phyloP scores from a whole-genome alignment of 92 coral and sea anemone genomes.

The Porites divaricata region DNA sequence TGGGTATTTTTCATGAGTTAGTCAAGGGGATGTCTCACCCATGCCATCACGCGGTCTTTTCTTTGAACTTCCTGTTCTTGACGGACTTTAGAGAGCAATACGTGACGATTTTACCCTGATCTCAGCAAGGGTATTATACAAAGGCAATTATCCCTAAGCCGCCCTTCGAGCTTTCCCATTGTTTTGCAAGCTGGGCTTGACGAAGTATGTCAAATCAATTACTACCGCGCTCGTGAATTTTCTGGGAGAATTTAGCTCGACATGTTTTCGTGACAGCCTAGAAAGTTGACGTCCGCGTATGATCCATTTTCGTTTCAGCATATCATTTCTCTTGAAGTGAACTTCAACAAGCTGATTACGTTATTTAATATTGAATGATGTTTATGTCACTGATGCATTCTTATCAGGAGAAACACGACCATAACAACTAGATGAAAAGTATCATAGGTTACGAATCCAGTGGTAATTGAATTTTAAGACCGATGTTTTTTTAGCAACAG shows the following conservation, averaged over 20 bases:
- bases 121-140: slow-evolving; percentile 15
- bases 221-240: slow-evolving; percentile 12
- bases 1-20: neutral
- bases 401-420: neutral
- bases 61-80: slow-evolving; percentile 33
- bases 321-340: slow-evolving; percentile 5
- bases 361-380: slow-evolving; percentile 56
- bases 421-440: slow-evolving; percentile 15
- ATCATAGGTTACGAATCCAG: slow-evolving; percentile 31
- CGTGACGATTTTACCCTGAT: slow-evolving; percentile 21
- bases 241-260: slow-evolving; percentile 30
- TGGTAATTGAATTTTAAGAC: slow-evolving; percentile 26
- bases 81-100: slow-evolving; percentile 8
- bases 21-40: slow-evolving; percentile 8
- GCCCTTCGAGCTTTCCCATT: slow-evolving; percentile 34
- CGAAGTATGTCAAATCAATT: slow-evolving; percentile 44
- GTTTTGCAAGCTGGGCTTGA: slow-evolving; percentile 50
- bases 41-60: slow-evolving; percentile 33
- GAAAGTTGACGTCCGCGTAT: neutral
- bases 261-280: neutral
- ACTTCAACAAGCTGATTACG: slow-evolving; percentile 33
- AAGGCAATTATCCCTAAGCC: slow-evolving; percentile 44
- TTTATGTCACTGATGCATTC: slow-evolving; percentile 17
- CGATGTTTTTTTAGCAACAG: slow-evolving; percentile 16
- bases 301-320: slow-evolving; percentile 1